Percentiles rank a stretch among this genome's conserved stretches.
Conservation (phyloP, 2,888 invertebrate genomes). For the Brassicogethes aeneus region DNA sequence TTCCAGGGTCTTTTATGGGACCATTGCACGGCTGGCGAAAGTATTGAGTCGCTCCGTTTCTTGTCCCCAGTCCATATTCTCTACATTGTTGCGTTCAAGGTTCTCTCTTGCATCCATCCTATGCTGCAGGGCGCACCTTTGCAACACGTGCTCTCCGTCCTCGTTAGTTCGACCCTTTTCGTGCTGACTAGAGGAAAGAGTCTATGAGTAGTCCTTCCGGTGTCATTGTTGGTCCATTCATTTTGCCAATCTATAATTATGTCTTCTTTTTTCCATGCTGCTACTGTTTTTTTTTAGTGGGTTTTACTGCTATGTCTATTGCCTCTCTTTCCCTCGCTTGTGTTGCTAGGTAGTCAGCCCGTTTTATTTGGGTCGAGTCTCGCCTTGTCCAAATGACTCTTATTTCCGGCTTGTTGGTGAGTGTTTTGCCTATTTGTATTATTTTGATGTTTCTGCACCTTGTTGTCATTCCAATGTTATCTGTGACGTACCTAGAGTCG, state of each 20-base stretch:
- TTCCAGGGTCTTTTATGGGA: no score
- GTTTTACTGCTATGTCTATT: background rate
- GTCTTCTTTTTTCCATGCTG: background rate
- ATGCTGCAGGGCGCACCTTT: background rate
- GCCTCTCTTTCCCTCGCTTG: background rate
- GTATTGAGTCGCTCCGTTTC: no score
- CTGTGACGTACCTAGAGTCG: background rate
- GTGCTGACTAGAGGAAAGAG: background rate
- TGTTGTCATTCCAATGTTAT: background rate
- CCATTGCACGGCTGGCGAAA: no score
- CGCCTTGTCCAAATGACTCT: background rate
- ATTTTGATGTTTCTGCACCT: background rate
- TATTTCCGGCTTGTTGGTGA: background rate
- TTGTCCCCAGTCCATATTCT: no score
- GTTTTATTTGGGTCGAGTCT: background rate
- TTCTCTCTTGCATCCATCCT: background rate
- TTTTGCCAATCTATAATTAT: background rate
- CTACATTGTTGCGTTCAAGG: no score
- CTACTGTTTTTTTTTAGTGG: background rate
- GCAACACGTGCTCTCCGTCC: background rate
- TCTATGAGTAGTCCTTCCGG: no score
- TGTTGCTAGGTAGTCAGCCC: background rate
- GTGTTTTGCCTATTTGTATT: no score
- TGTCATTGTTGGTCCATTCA: background rate
- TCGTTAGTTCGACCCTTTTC: no score